Base-by-base conservation (phyloP, 1,140 invertebrate genomes). In the Drosophila truncata region DNA sequence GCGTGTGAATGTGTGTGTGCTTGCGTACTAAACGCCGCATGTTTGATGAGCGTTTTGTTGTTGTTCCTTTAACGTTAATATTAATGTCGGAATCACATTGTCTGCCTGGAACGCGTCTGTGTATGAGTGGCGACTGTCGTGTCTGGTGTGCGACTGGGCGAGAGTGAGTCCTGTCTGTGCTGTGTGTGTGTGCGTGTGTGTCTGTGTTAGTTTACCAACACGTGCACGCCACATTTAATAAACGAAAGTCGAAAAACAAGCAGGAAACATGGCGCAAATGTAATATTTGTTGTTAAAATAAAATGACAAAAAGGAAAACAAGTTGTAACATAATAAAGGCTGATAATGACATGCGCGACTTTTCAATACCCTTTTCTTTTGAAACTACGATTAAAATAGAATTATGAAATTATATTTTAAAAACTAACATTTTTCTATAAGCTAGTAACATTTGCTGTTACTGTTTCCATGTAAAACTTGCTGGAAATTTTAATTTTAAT, bases 241-340 rank as follows among this genome's bases (percentile, higher is more conserved):
- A 87, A 81, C 64, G 73, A 75, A 78, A 46, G 79, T 44, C 69
- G 64, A 81, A 75, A 83, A 84, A 83, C 78, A 80, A 84, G 75
- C 75, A 70, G 64, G 63, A 82, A 87, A 82, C 83, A 87, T 80
- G 70, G 75, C 82, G 64, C 77, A 88, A 88, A 88, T 84, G 76
- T 88, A 71, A 78, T 88, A 75, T 88, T 90, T 90, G 84, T 84
- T 88, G 85, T 90, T 90, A 75, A 90, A 88, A 90, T 84, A 84
- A 88, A 81, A 84, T 73, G 69, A 87, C 71, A 76, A 80, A 67
- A 77, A 62, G 61, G 54, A 76, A 67, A 76, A 83, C 70, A 81
- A 81, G 78, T 74, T 85, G 59, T 52, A 85, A 62, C 67, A 78
- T 65, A 65, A 78, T 76, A 76, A 73, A 83, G 76, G 25, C 33